Base-by-base conservation (phyloP, 2,888 invertebrate genomes). In the Leucozona laternaria region DNA sequence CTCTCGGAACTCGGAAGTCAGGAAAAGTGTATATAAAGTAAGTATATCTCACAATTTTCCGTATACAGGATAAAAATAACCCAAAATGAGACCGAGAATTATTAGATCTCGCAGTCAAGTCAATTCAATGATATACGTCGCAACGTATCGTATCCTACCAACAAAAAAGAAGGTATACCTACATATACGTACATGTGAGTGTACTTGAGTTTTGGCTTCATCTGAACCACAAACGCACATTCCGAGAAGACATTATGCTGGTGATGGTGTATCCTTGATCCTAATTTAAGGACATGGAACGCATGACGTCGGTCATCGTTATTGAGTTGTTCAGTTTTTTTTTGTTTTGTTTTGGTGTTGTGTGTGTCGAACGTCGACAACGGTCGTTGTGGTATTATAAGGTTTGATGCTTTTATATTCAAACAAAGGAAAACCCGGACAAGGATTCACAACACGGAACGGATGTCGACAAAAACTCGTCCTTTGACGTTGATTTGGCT, bases 81-180 rank as follows among this genome's bases (percentile, higher is more conserved):
- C 34, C 60, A 58, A 78, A 85, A 85, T 57, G 72, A 77, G 57
- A 81, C 72, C 77, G 66, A 85, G 70, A 77, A 81, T 81, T 81
- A 81, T 81, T 85, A 73, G 85, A 73, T 77, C 72, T 78, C 60
- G 7, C 66, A 76, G 45, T 68, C 75, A 60, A 71, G 71, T 75
- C 43, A 70, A 68, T 68, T 68, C 53, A 70, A 48, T 75, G 71
- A 50, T 53, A 13, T 8, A 5, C 28, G 45, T 58, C n/a, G 15
- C 20, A 60, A 58, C 17, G 48, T 20, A 22, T 25, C 15, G 58
- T 58, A 34, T 57, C 31, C 17, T 34, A 28, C 50, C 13, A 22
- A 45, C 17, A n/a, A n/a, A n/a, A n/a, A n/a, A n/a, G n/a, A n/a
- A n/a, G n/a, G n/a, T n/a, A n/a, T n/a, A n/a, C n/a, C n/a, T n/a